Conservation (phyloP, 2,113 vertebrate genomes). For the Tringa solitaria region DNA sequence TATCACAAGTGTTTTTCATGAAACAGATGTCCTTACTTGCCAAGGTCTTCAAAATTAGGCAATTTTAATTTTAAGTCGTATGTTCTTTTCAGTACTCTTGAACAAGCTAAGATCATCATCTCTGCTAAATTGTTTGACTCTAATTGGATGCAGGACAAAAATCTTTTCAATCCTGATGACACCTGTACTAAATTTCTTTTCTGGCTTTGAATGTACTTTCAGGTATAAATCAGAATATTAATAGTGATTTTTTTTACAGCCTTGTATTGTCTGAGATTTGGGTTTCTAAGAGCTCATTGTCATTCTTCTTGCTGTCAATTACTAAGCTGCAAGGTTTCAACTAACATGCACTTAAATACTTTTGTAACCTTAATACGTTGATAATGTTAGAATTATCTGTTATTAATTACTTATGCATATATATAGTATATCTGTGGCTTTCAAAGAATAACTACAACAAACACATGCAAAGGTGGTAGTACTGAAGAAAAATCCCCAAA, state of each 20-base stretch:
- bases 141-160: neutral
- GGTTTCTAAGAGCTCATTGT: neutral
- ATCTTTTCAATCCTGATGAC: neutral
- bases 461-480: neutral
- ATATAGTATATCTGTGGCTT: neutral
- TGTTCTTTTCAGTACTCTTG: neutral
- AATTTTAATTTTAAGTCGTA: neutral
- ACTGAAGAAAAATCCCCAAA: neutral
- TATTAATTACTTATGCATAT: neutral
- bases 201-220: neutral
- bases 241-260: neutral
- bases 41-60: neutral
- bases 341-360: neutral
- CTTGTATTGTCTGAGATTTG: neutral
- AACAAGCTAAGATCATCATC: neutral
- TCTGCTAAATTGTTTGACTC: neutral
- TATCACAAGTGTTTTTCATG: neutral
- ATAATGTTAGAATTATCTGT: neutral
- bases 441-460: neutral
- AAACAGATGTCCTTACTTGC: neutral
- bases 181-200: neutral
- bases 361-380: neutral
- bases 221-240: neutral
- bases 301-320: neutral
- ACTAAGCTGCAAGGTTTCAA: neutral